Conservation (phyloP, 2,888 invertebrate genomes). For the Cepaea hortensis region DNA sequence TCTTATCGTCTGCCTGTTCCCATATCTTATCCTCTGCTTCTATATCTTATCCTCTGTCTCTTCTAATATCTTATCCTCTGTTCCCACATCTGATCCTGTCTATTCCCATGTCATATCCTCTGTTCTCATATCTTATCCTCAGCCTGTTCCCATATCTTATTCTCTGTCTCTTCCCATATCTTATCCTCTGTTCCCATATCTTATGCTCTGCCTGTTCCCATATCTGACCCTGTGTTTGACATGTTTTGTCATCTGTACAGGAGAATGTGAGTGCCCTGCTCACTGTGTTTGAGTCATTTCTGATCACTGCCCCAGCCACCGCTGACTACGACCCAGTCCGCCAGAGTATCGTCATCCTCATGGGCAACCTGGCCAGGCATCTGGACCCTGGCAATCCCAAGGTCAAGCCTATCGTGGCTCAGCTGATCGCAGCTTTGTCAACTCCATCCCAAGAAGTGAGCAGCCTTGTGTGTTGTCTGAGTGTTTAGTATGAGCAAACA, state of each 20-base stretch:
- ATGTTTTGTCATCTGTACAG: constrained; percentile 59
- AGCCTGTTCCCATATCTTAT: too few relatives aligned
- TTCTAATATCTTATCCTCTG: too few relatives aligned
- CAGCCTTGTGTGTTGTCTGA: background rate
- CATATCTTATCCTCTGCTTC: too few relatives aligned
- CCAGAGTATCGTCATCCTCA: constrained; percentile 95
- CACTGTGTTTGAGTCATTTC: constrained; percentile 93
- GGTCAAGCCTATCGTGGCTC: constrained; percentile 93
- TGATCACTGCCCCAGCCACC: constrained; percentile 93
- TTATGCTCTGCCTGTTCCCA: too few relatives aligned
- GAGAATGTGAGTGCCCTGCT: constrained; percentile 83
- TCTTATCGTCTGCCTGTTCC: too few relatives aligned
- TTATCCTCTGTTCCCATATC: too few relatives aligned
- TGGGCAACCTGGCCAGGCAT: constrained; percentile 98
- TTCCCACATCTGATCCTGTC: too few relatives aligned
- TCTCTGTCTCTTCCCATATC: too few relatives aligned
- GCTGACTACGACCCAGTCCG: constrained; percentile 93
- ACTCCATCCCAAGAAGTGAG: constrained; percentile 95
- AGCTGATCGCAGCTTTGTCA: constrained; percentile 91
- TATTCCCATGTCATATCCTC: too few relatives aligned
- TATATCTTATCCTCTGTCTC: too few relatives aligned
- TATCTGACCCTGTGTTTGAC: background rate
- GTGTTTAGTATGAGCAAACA: too few relatives aligned
- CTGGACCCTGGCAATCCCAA: constrained; percentile 91
- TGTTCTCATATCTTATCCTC: too few relatives aligned